Conservation (phyloP, 2,113 vertebrate genomes). For the Xiphias gladius region DNA sequence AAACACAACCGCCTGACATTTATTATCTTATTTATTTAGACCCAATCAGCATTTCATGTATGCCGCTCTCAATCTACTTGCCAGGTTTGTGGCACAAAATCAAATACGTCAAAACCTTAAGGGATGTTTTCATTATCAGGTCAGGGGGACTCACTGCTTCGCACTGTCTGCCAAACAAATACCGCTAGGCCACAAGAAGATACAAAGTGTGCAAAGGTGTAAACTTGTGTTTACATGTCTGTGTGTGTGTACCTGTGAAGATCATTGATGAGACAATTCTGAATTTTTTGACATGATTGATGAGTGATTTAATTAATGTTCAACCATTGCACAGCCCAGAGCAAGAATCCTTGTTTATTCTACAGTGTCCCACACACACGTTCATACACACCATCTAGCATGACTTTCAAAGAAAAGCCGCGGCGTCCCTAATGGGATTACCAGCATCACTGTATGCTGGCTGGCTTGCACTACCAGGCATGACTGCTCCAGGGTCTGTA, state of each 20-base stretch:
- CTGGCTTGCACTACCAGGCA: conserved; percentile 14
- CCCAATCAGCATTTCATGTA: background rate
- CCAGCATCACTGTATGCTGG: conserved; percentile 42
- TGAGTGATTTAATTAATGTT: conserved; percentile 31
- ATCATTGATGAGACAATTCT: conserved; percentile 5
- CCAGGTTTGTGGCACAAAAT: background rate
- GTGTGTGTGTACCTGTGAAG: conserved; percentile 9
- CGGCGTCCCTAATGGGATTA: conserved; percentile 46
- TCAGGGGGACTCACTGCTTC: background rate
- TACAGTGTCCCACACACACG: conserved; percentile 5
- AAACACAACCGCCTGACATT: background rate
- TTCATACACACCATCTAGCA: conserved; percentile 5
- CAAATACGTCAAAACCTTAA: background rate
- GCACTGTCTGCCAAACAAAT: background rate
- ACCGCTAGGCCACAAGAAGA: background rate
- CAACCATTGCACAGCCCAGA: conserved; percentile 20
- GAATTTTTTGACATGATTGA: conserved; percentile 15
- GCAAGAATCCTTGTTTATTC: conserved; percentile 7
- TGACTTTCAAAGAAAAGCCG: conserved; percentile 30
- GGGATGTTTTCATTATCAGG: background rate
- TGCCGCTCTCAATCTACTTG: background rate
- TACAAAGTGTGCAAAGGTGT: background rate
- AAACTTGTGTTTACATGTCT: conserved; percentile 13
- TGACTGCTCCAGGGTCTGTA: conserved; percentile 33
- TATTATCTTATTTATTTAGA: background rate